Conservation (phyloP, 1,140 invertebrate species). For the Zaprionus camerounensis region DNA sequence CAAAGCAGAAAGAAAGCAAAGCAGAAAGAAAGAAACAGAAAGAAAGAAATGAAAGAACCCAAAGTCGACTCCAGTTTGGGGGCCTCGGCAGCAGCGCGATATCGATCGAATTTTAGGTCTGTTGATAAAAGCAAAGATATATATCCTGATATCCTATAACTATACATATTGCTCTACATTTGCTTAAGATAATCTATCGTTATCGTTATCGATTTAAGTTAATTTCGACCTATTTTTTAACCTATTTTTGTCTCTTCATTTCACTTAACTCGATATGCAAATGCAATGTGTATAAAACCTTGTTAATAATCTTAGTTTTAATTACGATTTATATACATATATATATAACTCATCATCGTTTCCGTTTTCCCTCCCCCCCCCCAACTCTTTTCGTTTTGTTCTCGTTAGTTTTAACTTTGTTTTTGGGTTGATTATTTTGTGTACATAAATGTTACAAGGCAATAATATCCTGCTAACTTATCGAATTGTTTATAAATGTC, state of each 20-base stretch:
- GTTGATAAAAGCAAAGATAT: conserved; percentile 45
- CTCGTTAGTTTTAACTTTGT: conserved; percentile 28
- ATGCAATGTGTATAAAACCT: conserved; percentile 45
- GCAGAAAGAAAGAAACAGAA: conserved; percentile 12
- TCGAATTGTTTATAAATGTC: conserved; percentile 66
- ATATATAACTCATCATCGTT: conserved; percentile 36
- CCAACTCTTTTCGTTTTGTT: conserved; percentile 39
- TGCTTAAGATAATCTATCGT: conserved; percentile 49
- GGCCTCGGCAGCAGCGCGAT: conserved; percentile 46
- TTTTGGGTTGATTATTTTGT: conserved; percentile 70
- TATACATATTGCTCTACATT: conserved; percentile 50
- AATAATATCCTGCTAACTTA: conserved; percentile 34
- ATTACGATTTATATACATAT: background rate
- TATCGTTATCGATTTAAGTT: conserved; percentile 69
- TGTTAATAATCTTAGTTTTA: conserved; percentile 53
- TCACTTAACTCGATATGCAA: conserved; percentile 41
- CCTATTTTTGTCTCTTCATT: conserved; percentile 21
- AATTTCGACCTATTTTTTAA: conserved; percentile 52
- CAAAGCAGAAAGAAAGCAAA: conserved; percentile 1
- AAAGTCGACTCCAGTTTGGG: conserved; percentile 18
- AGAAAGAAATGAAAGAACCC: background rate
- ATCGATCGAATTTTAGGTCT: conserved; percentile 50
- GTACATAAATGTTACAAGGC: conserved; percentile 55
- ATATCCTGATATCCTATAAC: conserved; percentile 1
- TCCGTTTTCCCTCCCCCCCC: conserved; percentile 5